Evolutionary conservation across 2,797 vertebrate species (phyloP).

Genomic region (Miichthys miiuy): DNA sequence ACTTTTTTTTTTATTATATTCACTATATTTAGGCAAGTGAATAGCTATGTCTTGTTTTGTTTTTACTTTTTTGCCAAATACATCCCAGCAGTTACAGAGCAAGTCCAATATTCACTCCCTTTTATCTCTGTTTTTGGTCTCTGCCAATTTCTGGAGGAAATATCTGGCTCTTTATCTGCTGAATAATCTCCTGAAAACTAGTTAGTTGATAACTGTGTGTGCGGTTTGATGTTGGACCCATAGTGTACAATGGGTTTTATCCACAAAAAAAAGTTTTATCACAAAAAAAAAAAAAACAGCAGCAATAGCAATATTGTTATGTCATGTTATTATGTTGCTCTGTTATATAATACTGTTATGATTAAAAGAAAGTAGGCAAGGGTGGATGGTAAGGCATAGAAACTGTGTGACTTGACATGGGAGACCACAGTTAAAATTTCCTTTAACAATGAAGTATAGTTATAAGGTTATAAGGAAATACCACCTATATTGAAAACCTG

Average conservation of each 20-base stretch:
- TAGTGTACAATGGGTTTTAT: neutral
- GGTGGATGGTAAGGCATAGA: neutral
- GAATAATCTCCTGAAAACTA: neutral
- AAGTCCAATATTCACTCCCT: neutral
- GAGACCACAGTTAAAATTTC: neutral
- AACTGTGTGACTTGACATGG: neutral
- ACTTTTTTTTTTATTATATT: slow-evolving; percentile 8
- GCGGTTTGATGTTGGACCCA: neutral
- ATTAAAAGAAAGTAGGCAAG: too few relatives aligned
- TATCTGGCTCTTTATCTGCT: neutral
- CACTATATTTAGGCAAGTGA: neutral
- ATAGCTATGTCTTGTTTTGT: neutral
- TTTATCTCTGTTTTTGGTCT: neutral
- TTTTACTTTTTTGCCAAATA: neutral
- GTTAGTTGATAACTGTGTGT: neutral
- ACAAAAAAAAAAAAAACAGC: too few relatives aligned
- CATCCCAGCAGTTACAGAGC: neutral
- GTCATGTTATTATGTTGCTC: too few relatives aligned
- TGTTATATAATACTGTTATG: too few relatives aligned
- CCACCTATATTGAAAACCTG: neutral
- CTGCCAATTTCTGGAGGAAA: neutral
- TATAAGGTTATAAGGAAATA: neutral
- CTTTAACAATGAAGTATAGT: neutral
- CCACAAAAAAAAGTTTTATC: too few relatives aligned
- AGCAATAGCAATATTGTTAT: too few relatives aligned